Conservation (phyloP, 2,797 vertebrate species). For the Clamator glandarius region DNA sequence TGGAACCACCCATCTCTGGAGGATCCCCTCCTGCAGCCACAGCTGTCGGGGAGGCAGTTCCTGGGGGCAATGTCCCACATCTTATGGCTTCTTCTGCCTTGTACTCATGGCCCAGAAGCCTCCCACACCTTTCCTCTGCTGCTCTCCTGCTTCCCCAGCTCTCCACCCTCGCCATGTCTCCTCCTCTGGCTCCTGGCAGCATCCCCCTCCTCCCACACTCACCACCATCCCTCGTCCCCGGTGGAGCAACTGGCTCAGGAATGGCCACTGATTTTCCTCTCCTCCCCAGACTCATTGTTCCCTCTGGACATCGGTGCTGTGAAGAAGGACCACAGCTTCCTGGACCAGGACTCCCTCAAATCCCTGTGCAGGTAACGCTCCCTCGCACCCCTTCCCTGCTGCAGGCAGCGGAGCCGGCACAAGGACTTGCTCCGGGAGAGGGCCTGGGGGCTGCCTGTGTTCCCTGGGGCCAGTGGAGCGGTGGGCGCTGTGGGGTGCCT, state of each 20-base stretch:
- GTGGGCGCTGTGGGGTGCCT: background rate
- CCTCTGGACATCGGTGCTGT: constrained; percentile 85
- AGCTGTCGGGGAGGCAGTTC: background rate
- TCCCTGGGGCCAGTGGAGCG: background rate
- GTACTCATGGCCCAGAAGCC: background rate
- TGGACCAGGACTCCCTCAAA: constrained; percentile 86
- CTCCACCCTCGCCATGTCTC: background rate
- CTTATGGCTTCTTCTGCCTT: background rate
- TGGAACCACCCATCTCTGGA: background rate
- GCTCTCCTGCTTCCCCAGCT: background rate
- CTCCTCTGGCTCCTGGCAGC: background rate
- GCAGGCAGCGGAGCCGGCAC: rapidly evolving
- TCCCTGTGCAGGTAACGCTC: constrained; percentile 84
- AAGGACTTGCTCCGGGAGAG: rapidly evolving
- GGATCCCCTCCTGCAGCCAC: background rate
- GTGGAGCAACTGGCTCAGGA: background rate
- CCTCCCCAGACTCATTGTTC: constrained; percentile 79
- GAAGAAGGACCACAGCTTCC: constrained; percentile 85
- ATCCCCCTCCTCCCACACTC: background rate
- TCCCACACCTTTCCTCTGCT: background rate
- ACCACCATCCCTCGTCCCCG: background rate
- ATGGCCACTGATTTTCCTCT: background rate
- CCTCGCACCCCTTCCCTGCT: rapidly evolving
- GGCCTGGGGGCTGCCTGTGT: rapidly evolving
- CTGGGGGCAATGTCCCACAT: rapidly evolving